Evolutionary conservation across 2,113 vertebrate genomes (phyloP), one percentile per base, ranked within the genome.

Genomic region (Neomonachus schauinslandi): DNA sequence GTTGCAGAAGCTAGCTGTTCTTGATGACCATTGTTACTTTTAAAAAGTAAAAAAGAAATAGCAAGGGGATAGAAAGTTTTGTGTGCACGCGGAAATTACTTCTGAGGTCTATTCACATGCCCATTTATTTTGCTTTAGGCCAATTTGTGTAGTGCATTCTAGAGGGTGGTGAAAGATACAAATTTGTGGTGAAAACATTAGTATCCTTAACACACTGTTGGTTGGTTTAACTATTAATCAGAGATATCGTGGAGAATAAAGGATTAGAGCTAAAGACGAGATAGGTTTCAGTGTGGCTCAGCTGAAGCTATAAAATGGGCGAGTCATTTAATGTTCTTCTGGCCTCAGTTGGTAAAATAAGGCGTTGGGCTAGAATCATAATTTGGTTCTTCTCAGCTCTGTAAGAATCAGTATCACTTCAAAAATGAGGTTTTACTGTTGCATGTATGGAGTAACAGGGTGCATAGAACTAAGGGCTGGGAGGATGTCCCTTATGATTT

Each of bases 401-500:
- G 0, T 63, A 39, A 82, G 85, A 57, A 31, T 84, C 91, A 93
- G 46, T 80, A 36, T 94, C 83, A 72, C 87, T 94, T 84, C 39
- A 15, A n/a, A 94, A 85, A 42, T 24, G 67, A 19, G 91, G 85
- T 79, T 96, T 69, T 51, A 31, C 26, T 82, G 76, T 26, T 28
- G 4, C 36, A 63, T 81, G 39, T 67, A 61, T 91, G 61, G 95
- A 91, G 39, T 95, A 63, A 63, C 96, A 96, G 76, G 4, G 10
- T 81, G 79, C 72, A 53, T 86, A 87, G 96, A 94, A 79, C 79
- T 90, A 76, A 94, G 74, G 82, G 65, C 63, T 98, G 63, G 71
- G 77, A 92, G 79, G 96, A 74, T 53, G 51, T 95, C 88, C 95
- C 91, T 95, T 67, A 0, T 55, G 96, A 96, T 96, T 95, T 98